Percentiles rank a stretch among this genome's conserved stretches.
phyloP scores from a whole-genome alignment of 2,113 vertebrate species.

The Trochalopteron elliotii region DNA sequence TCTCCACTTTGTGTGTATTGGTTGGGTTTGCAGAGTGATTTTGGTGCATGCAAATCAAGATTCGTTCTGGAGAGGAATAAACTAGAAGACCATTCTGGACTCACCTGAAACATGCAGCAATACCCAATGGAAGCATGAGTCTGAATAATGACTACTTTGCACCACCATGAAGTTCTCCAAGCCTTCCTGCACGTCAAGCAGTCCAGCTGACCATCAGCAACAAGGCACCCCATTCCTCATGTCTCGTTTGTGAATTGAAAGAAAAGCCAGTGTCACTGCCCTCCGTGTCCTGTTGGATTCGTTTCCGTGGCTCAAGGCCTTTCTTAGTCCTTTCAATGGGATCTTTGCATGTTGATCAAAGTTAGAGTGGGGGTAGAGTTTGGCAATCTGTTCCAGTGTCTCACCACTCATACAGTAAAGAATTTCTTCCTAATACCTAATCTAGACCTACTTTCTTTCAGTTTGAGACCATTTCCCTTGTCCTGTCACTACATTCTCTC shows the following conservation, averaged over 20 bases:
- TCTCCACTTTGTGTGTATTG: neutral
- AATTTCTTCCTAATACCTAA: neutral
- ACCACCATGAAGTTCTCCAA: neutral
- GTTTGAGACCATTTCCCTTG: neutral
- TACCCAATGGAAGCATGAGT: neutral
- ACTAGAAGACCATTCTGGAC: neutral
- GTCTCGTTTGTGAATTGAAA: neutral
- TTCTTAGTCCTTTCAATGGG: neutral
- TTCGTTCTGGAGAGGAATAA: neutral
- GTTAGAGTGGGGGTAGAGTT: neutral
- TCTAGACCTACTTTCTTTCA: neutral
- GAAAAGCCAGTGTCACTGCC: neutral
- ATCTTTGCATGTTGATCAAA: neutral
- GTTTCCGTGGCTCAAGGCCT: neutral
- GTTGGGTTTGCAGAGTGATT: neutral
- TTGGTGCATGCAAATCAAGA: neutral
- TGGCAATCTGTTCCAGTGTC: neutral
- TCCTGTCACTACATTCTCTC: neutral
- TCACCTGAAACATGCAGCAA: neutral
- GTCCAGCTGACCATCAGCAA: neutral
- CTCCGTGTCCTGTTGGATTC: neutral
- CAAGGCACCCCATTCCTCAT: neutral
- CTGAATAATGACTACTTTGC: neutral
- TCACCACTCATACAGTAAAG: neutral
- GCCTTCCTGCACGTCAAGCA: neutral